Percentiles rank a stretch among this genome's conserved stretches.
phyloP scores from a whole-genome alignment of 2,797 vertebrate species.

The Myotis myotis region DNA sequence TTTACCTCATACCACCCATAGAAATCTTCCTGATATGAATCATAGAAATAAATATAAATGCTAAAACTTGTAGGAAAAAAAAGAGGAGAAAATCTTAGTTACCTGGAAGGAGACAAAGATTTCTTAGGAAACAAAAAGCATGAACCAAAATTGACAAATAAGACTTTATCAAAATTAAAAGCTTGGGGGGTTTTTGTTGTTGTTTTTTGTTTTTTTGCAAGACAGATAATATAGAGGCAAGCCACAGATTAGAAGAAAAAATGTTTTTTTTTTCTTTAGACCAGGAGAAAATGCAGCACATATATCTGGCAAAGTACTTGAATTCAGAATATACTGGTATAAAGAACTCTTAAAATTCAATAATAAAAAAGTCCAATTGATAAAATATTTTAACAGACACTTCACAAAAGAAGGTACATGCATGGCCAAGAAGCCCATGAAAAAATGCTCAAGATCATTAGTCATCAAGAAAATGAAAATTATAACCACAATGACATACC shows the following conservation, averaged over 20 bases:
- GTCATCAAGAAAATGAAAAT: conserved; percentile 1
- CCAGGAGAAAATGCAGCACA: neutral
- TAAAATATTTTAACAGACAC: conserved; percentile 5
- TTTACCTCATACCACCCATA: neutral
- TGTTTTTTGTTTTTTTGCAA: neutral
- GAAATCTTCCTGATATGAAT: neutral
- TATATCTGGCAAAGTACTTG: neutral
- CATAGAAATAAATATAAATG: conserved; percentile 22
- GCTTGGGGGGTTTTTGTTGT: neutral
- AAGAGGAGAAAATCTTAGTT: neutral
- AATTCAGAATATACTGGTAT: neutral
- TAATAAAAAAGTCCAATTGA: neutral
- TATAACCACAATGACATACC: neutral
- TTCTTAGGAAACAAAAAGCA: neutral
- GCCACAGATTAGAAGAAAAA: neutral
- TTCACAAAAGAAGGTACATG: neutral
- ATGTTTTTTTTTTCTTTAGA: neutral
- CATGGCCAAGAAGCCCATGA: neutral
- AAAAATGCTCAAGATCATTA: neutral
- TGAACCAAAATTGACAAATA: conserved; percentile 1
- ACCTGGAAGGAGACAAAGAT: neutral
- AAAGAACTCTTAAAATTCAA: neutral
- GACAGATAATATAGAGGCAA: neutral
- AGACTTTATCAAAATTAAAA: conserved; percentile 25
- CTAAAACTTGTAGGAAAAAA: neutral